Percentiles rank a stretch among this genome's conserved stretches.
phyloP scores from a whole-genome alignment of 2,888 invertebrate genomes.

The Carcina quercana region DNA sequence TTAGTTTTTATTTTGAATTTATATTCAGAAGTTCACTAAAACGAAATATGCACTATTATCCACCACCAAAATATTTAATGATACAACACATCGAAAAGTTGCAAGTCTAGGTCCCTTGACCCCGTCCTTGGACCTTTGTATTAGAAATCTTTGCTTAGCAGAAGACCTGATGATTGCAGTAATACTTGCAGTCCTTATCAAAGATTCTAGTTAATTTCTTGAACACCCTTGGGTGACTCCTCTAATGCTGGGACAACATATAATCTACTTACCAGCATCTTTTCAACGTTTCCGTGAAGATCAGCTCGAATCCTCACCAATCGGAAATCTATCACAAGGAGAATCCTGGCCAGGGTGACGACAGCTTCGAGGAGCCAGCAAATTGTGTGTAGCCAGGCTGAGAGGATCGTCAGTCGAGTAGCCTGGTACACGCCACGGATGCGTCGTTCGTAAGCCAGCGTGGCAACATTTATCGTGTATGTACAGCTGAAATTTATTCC shows the following conservation, averaged over 20 bases:
- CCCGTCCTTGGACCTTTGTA: too few relatives aligned
- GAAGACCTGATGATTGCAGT: too few relatives aligned
- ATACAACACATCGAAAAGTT: not conserved
- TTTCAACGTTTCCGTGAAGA: conserved; percentile 47
- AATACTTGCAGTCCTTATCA: not conserved
- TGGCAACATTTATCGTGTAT: conserved; percentile 57
- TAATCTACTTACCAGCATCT: conserved; percentile 40
- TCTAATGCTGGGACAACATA: not conserved
- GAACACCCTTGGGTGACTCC: not conserved
- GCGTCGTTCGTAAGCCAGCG: conserved; percentile 52
- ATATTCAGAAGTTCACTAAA: too few relatives aligned
- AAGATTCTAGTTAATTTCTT: not conserved
- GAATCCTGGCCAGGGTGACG: conserved; percentile 37
- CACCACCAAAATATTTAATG: too few relatives aligned
- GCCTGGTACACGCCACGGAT: conserved; percentile 64
- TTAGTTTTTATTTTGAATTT: too few relatives aligned
- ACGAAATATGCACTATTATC: too few relatives aligned
- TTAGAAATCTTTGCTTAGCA: too few relatives aligned
- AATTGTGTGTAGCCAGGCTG: conserved; percentile 59
- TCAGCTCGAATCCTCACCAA: conserved; percentile 44
- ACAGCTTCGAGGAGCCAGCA: conserved; percentile 56
- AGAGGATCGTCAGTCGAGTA: conserved; percentile 45
- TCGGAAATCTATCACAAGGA: conserved; percentile 56
- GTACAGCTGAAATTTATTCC: conserved; percentile 40
- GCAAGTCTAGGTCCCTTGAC: not conserved